phyloP scores from a whole-genome alignment of 2,113 vertebrate genomes.

The Telmatochromis sp. region DNA sequence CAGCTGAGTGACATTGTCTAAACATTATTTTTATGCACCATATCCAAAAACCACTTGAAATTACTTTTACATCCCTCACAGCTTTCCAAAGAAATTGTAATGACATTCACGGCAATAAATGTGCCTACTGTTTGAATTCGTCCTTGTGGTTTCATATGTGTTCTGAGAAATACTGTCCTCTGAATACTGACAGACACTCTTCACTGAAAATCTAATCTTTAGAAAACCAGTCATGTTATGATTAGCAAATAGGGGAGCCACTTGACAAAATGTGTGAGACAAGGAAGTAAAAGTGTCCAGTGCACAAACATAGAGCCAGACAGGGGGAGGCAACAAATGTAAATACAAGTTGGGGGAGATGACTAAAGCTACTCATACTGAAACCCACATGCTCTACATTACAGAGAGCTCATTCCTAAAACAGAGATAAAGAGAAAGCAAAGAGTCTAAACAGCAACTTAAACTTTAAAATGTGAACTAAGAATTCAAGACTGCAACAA shows the following conservation, averaged over 20 bases:
- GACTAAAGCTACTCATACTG: background rate
- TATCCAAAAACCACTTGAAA: rapidly evolving
- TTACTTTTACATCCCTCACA: rapidly evolving
- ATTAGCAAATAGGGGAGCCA: background rate
- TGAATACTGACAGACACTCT: background rate
- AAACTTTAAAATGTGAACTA: background rate
- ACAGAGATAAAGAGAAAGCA: background rate
- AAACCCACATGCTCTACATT: background rate
- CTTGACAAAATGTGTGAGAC: background rate
- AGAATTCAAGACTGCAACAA: background rate
- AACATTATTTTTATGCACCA: background rate
- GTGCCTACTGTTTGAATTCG: rapidly evolving
- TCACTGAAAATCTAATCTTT: rapidly evolving
- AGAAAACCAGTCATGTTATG: background rate
- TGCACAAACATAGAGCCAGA: rapidly evolving
- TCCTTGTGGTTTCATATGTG: background rate
- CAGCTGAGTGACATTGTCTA: background rate
- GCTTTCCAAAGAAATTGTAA: background rate
- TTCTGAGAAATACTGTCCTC: background rate
- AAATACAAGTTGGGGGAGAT: rapidly evolving
- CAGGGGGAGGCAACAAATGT: background rate
- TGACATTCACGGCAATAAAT: background rate
- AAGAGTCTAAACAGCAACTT: background rate
- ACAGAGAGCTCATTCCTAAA: background rate
- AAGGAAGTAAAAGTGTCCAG: background rate